phyloP scores from a whole-genome alignment of 2,888 invertebrate genomes.

The Choristoneura rosaceana region DNA sequence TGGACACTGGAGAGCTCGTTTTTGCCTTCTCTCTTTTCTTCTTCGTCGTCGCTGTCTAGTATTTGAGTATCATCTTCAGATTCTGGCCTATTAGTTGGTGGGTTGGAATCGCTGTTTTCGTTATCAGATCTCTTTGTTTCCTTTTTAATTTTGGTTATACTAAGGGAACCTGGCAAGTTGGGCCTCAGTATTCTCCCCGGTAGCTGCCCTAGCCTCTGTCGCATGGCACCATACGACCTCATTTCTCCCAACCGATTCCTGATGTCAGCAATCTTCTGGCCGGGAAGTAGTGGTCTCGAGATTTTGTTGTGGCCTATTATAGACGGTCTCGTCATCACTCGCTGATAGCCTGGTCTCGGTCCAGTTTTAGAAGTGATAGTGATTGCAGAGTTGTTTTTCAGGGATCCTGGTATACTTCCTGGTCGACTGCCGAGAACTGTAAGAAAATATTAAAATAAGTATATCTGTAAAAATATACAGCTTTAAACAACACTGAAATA shows the following conservation, averaged over 20 bases:
- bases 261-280: conserved; percentile 76
- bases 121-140: conserved; percentile 61
- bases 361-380: conserved; percentile 84
- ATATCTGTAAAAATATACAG: not conserved
- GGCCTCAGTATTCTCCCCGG: conserved; percentile 68
- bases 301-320: conserved; percentile 69
- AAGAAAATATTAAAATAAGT: conserved; percentile 44
- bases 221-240: conserved; percentile 65
- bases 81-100: conserved; percentile 56
- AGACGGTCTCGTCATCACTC: conserved; percentile 70
- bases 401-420: conserved; percentile 76
- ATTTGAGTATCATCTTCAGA: conserved; percentile 77
- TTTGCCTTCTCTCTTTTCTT: conserved; percentile 47
- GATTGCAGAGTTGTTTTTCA: conserved; percentile 87
- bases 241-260: conserved; percentile 72
- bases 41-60: conserved; percentile 77
- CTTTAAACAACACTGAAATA: too few relatives aligned
- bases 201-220: conserved; percentile 65
- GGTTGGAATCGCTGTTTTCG: conserved; percentile 55
- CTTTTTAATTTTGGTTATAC: conserved; percentile 76
- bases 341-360: conserved; percentile 69
- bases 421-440: conserved; percentile 75
- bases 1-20: conserved; percentile 49
- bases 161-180: conserved; percentile 73
- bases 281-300: conserved; percentile 67